Evolutionary conservation across 64 coral and sea anemone species (phyloP).

Genomic region (Pocillopora damicornis): DNA sequence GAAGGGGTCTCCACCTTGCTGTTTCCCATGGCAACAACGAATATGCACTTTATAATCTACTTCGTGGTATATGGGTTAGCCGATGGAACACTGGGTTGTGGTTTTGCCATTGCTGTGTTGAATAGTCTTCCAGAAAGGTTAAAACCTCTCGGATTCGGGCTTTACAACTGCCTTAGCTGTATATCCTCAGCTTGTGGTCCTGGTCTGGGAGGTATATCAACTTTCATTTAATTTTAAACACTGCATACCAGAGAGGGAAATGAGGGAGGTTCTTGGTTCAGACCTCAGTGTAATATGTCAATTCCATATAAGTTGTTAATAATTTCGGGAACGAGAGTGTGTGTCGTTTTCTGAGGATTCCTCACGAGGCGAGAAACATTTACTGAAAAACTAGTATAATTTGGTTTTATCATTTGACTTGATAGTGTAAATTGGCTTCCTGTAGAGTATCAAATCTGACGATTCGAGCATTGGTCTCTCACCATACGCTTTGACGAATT

Average conservation of each 20-base stretch:
- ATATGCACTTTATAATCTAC: constrained; percentile 3
- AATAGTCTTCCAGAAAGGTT: constrained; percentile 22
- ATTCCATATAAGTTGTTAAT: too few relatives aligned
- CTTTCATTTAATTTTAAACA: background rate
- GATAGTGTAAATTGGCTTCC: too few relatives aligned
- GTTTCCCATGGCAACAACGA: background rate
- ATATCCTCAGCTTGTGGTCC: constrained; percentile 9
- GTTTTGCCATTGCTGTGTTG: constrained; percentile 3
- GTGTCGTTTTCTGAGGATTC: too few relatives aligned
- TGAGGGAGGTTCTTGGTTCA: too few relatives aligned
- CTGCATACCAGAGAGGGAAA: too few relatives aligned
- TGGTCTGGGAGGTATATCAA: constrained; percentile 20
- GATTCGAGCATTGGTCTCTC: too few relatives aligned
- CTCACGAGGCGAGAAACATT: too few relatives aligned
- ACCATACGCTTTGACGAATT: too few relatives aligned
- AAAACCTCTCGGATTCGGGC: background rate
- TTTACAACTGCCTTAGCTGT: background rate
- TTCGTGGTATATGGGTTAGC: constrained; percentile 18
- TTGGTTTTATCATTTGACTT: too few relatives aligned
- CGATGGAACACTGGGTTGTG: constrained; percentile 12
- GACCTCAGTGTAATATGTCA: too few relatives aligned
- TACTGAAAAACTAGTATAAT: too few relatives aligned
- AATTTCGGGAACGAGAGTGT: too few relatives aligned
- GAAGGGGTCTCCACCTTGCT: constrained; percentile 9
- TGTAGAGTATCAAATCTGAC: background rate